Conservation (phyloP, 1,140 invertebrate species). For the Steinernema khuongi region DNA sequence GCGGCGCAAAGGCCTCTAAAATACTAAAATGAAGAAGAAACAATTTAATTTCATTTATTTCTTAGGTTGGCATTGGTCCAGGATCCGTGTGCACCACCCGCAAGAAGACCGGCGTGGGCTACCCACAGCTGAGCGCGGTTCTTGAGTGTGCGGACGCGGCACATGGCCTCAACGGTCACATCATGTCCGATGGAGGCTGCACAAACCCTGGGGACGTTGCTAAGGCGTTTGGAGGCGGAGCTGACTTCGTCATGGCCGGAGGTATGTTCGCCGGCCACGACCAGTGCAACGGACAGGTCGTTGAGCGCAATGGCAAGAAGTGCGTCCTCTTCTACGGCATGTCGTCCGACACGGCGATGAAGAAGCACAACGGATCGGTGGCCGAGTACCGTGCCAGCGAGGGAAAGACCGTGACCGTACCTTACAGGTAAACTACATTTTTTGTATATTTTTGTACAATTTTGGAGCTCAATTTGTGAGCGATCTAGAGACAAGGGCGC, state of each 20-base stretch:
- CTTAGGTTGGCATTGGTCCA: slow-evolving; percentile 79
- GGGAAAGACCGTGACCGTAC: slow-evolving; percentile 86
- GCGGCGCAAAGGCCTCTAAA: slow-evolving; percentile 88
- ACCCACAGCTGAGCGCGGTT: slow-evolving; percentile 86
- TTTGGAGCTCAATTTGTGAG: slow-evolving; percentile 16
- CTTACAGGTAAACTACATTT: slow-evolving; percentile 68
- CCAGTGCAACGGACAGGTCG: slow-evolving; percentile 79
- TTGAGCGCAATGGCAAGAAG: slow-evolving; percentile 70
- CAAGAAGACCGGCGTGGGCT: slow-evolving; percentile 88
- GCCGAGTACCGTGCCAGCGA: slow-evolving; percentile 72
- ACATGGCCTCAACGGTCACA: slow-evolving; percentile 79
- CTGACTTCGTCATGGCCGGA: slow-evolving; percentile 92
- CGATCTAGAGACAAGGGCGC: no score
- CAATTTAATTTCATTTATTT: neutral
- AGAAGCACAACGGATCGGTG: slow-evolving; percentile 76
- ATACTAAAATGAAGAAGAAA: neutral
- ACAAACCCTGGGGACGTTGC: slow-evolving; percentile 88
- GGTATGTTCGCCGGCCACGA: slow-evolving; percentile 92
- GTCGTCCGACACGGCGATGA: slow-evolving; percentile 85
- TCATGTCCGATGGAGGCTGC: slow-evolving; percentile 82
- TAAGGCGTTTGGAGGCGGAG: slow-evolving; percentile 88
- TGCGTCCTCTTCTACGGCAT: slow-evolving; percentile 90
- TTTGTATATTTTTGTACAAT: no score
- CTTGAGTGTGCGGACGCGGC: slow-evolving; percentile 93
- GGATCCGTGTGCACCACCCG: slow-evolving; percentile 89